Base-by-base conservation (phyloP, 2,113 vertebrate genomes). In the Aspidoscelis tigris region DNA sequence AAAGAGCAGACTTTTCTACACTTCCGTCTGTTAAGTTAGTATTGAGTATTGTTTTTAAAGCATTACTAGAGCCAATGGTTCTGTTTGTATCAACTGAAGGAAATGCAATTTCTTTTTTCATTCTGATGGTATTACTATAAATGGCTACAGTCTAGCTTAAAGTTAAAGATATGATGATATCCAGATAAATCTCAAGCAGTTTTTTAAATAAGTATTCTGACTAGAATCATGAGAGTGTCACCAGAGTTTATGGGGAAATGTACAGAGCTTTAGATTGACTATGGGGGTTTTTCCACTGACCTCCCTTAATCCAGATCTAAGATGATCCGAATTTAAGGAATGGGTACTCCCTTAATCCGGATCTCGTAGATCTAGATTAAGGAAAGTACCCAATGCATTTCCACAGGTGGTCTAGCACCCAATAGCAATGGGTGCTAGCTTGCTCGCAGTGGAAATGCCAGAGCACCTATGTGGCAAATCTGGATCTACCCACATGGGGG, bases 151-250 rank as follows among this genome's bases (percentile, higher is more conserved):
- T 66, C 85, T 55, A 91, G 84, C 83, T 84, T 77, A 41, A 70
- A 85, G 90, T 91, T 94, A 88, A 90, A 91, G 65, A 90, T 89
- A 84, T 89, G 76, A 81, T 76, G 88, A 78, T 89, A 90, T 93
- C 89, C 78, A 91, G 89, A 87, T 89, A 88, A 83, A 61, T 84
- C 10, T 20, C 2, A 8, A 44, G 77, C 84, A 86, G 50, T 72
- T 93, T 87, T 88, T 84, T 91, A 80, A 91, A 68, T 84, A 70
- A 87, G 53, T 22, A 47, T 58, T 83, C 58, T 73, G 53, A 69
- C 43, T 83, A 91, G 50, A 87, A 81, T 70, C 58, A 79, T 80
- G 66, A 24, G 77, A 21, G 22, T 3, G 3, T 2, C 33, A 76
- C 44, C 44, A 77, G 26, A 4, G 9, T 69, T n/a, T 76, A 61